These are phyloP conservation scores for Mesaphorura yosii DNA, from an alignment of 1,140 invertebrate genomes.

Conservation along the genomic window DNA sequence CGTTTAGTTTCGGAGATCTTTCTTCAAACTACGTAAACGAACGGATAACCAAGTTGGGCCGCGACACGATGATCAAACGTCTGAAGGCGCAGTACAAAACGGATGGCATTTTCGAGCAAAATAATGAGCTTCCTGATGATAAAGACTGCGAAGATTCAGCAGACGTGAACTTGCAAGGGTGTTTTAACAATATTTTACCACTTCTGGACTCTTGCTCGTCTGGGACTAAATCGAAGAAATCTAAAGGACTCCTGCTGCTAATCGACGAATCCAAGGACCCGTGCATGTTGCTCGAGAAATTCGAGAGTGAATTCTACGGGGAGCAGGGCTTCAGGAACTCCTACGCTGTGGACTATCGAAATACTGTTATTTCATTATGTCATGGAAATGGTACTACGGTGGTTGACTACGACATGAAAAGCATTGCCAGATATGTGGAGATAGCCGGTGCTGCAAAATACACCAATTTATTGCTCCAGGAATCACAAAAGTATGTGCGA, in stretches of 20 bases:
- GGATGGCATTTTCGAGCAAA: constrained; percentile 17
- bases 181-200: constrained; percentile 21
- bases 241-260: constrained; percentile 21
- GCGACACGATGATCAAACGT: constrained; percentile 23
- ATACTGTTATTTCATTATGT: constrained; percentile 19
- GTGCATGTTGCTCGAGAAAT: constrained; percentile 22
- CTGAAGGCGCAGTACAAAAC: constrained; percentile 19
- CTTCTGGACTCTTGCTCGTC: constrained; percentile 24
- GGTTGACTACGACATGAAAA: constrained; percentile 28
- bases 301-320: constrained; percentile 28
- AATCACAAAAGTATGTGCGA: no score
- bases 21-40: constrained; percentile 27
- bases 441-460: constrained; percentile 13
- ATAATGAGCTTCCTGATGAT: no score
- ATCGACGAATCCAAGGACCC: constrained; percentile 27
- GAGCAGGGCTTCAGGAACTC: constrained; percentile 22
- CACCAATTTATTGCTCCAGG: no score
- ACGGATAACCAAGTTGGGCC: constrained; percentile 16
- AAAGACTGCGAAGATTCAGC: no score
- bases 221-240: constrained; percentile 9
- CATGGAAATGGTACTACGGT: constrained; percentile 25
- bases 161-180: no score
- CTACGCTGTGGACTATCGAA: constrained; percentile 24
- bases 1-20: constrained; percentile 25
- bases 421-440: constrained; percentile 17